Evolutionary conservation across 2,888 invertebrate genomes (phyloP).

Genomic region (Cistogaster globosa): DNA sequence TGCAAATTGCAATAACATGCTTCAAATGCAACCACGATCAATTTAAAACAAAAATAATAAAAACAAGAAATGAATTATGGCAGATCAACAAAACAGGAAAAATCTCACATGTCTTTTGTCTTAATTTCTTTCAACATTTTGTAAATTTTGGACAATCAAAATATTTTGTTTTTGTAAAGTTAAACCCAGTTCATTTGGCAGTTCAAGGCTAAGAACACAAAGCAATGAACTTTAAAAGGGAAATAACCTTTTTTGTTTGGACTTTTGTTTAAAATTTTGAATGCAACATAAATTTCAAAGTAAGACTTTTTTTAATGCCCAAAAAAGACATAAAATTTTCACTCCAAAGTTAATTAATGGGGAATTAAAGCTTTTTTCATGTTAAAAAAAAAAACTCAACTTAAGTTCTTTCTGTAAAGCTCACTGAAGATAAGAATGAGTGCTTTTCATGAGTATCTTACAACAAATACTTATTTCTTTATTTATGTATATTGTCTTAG

Average conservation of each 20-base stretch:
- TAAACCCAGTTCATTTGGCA: neutral
- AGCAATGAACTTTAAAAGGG: neutral
- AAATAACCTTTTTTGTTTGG: neutral
- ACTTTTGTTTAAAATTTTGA: neutral
- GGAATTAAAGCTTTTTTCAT: constrained; percentile 4
- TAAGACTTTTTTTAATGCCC: neutral
- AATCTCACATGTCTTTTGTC: neutral
- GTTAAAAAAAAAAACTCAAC: constrained; percentile 1
- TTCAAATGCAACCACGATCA: neutral
- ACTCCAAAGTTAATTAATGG: constrained; percentile 13
- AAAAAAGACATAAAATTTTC: neutral
- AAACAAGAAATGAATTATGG: neutral
- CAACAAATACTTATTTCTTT: too few species aligned
- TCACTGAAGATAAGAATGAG: too few species aligned
- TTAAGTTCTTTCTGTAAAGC: neutral
- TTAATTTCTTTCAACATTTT: neutral
- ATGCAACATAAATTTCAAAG: neutral
- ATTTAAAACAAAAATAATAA: neutral
- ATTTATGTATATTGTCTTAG: too few species aligned
- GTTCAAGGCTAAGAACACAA: constrained; percentile 29
- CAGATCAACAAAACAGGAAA: neutral
- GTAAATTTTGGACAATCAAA: constrained; percentile 23
- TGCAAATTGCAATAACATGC: neutral
- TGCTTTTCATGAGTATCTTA: too few species aligned
- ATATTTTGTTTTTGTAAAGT: neutral